Base-by-base conservation (phyloP, 1,140 invertebrate genomes). In the Eulimnadia texana region DNA sequence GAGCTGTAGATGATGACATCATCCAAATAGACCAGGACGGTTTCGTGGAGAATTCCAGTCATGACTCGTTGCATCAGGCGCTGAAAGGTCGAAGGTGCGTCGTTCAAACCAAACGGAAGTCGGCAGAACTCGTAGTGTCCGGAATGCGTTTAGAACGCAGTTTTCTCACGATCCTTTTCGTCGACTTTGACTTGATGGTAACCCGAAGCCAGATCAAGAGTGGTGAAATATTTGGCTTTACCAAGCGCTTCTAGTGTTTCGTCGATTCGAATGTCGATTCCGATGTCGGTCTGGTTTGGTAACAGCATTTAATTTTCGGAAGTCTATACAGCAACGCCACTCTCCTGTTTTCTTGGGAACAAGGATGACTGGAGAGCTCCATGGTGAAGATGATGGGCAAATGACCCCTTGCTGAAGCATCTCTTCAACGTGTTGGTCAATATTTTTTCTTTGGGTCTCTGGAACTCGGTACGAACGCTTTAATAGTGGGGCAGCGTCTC, bases 41-140 rank as follows among this genome's bases (percentile, higher is more conserved):
- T 66, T 23, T 62, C 42, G 20, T 57, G 25, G 28, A 58, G 62
- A 19, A 69, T 56, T 11, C 60, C 66, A 23, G 27, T 23, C 19
- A 76, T 61, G 3, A 71, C 65, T 2, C 59, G 49, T 59, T 74
- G 68, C 55, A 74, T 74, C 13, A 69, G 63, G 22, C 70, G 53
- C 63, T 73, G 70, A 64, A 78, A 79, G 19, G 72, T 69, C 16
- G 70, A 65, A 16, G 71, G 69, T 23, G 71, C 69, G 65, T 74
- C 75, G 20, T 58, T 61, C 20, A 77, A 62, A 27, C 77, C 77
- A 64, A 77, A 77, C 20, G 74, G 70, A 69, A 78, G 72, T 16
- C 67, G n/a, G 2, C 62, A 62, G 58, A 68, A 77, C 64, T 77
- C 68, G 59, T 65, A 78, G 25, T 70, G 68, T 3, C 73, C 72